A percentile compares a stretch with the other conserved stretches of the same genome.
phyloP scores from a whole-genome alignment of 2,888 invertebrate species.

The Zonitis immaculata region DNA sequence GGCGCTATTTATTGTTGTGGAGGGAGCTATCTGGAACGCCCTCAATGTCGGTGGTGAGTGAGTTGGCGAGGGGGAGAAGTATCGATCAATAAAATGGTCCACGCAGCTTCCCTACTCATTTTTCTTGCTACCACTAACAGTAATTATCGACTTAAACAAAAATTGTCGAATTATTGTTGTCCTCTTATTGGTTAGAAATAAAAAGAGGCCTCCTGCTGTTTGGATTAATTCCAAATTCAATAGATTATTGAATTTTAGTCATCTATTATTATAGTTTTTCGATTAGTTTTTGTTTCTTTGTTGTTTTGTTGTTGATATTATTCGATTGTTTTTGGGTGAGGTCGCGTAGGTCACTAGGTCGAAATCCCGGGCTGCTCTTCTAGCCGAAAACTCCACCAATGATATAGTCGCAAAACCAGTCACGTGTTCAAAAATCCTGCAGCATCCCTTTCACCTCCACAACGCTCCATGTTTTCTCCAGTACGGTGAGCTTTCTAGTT shows the following conservation, averaged over 20 bases:
- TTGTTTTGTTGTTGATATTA: not conserved
- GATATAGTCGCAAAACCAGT: slow-evolving; percentile 25
- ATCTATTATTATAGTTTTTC: too few relatives aligned
- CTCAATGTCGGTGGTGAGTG: too few relatives aligned
- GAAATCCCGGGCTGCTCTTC: slow-evolving; percentile 46
- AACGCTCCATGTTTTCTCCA: slow-evolving; percentile 15
- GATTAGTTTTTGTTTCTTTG: not conserved
- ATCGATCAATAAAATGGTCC: slow-evolving; percentile 23
- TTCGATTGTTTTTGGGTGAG: slow-evolving; percentile 36
- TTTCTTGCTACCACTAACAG: not conserved
- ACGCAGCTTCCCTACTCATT: slow-evolving; percentile 20
- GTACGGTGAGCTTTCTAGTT: slow-evolving; percentile 25
- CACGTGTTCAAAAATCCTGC: slow-evolving; percentile 43
- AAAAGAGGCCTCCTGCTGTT: too few relatives aligned
- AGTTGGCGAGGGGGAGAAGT: slow-evolving; percentile 18
- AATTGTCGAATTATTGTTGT: not conserved
- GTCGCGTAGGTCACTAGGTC: slow-evolving; percentile 50
- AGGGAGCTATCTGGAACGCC: slow-evolving; percentile 24
- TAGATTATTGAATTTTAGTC: too few relatives aligned
- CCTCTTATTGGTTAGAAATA: too few relatives aligned
- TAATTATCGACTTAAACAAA: not conserved
- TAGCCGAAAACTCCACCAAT: not conserved
- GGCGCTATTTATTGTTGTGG: slow-evolving; percentile 18
- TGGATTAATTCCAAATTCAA: not conserved
- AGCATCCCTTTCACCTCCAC: slow-evolving; percentile 42